Conservation (phyloP, 2,888 invertebrate genomes). For the Stenotaenia linearis region DNA sequence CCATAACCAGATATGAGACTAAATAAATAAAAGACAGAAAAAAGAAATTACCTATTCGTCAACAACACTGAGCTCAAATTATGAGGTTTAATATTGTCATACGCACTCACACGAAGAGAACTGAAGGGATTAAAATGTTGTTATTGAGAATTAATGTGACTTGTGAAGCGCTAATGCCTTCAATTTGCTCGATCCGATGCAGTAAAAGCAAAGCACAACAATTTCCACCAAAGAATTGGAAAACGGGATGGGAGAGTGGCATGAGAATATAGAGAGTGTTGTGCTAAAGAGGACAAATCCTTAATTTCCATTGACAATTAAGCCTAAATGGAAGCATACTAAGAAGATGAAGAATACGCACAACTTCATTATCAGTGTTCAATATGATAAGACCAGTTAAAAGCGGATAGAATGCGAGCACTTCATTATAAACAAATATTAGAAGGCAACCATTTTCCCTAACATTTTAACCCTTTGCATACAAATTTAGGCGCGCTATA, state of each 20-base stretch:
- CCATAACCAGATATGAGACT: not conserved
- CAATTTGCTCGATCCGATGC: conserved; percentile 24
- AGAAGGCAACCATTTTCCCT: not conserved
- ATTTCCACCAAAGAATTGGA: conserved; percentile 6
- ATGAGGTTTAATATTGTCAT: conserved; percentile 26
- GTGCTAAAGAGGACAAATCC: conserved; percentile 16
- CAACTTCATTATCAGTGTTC: conserved; percentile 11
- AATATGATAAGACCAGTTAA: conserved; percentile 2
- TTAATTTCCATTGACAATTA: conserved; percentile 23
- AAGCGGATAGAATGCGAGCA: not conserved
- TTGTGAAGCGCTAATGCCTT: conserved; percentile 27
- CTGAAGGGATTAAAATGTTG: conserved; percentile 17
- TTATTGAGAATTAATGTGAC: conserved; percentile 30
- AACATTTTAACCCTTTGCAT: not conserved
- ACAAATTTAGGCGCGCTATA: not conserved
- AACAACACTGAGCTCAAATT: conserved; percentile 3
- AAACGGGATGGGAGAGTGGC: not conserved
- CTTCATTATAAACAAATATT: conserved; percentile 7
- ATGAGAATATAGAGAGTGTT: not conserved
- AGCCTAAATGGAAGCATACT: not conserved
- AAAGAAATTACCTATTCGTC: not conserved
- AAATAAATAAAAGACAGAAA: not conserved
- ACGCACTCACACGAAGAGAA: not conserved
- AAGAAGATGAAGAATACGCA: not conserved
- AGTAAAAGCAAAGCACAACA: conserved; percentile 19